phyloP scores from a whole-genome alignment of 2,797 vertebrate genomes.

The Pristis pectinata region DNA sequence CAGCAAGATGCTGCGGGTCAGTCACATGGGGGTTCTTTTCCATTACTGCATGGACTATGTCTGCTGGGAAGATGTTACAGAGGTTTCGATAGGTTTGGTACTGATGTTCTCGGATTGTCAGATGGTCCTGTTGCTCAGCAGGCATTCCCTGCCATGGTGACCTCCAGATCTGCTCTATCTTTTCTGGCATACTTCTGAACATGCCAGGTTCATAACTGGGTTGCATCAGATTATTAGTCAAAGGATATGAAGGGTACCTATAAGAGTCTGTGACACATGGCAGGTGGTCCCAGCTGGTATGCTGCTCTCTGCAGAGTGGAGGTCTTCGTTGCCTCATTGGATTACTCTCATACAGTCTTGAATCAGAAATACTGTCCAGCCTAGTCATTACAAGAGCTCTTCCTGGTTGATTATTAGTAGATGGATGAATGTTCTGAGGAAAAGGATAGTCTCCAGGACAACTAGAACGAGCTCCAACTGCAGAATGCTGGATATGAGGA shows the following conservation, averaged over 20 bases:
- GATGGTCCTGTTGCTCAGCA: slow-evolving; percentile 75
- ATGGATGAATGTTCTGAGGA: slow-evolving; percentile 73
- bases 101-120: slow-evolving; percentile 86
- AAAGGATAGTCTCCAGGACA: slow-evolving; percentile 89
- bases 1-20: slow-evolving; percentile 92
- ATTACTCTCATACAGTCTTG: slow-evolving; percentile 90
- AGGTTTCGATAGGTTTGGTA: slow-evolving; percentile 98
- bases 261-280: slow-evolving; percentile 81
- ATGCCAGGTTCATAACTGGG: slow-evolving; percentile 94
- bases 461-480: slow-evolving; percentile 79
- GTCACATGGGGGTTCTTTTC: slow-evolving; percentile 95
- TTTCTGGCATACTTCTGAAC: slow-evolving; percentile 97
- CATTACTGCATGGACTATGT: slow-evolving; percentile 92
- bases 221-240: slow-evolving; percentile 85
- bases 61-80: slow-evolving; percentile 95
- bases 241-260: slow-evolving; percentile 79
- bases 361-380: slow-evolving; percentile 98
- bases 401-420: slow-evolving; percentile 72
- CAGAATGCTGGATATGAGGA: slow-evolving; percentile 75
- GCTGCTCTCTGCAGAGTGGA: slow-evolving; percentile 94
- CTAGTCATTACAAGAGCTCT: slow-evolving; percentile 95
- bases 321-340: slow-evolving; percentile 83
- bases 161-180: slow-evolving; percentile 97
- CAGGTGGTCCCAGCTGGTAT: slow-evolving; percentile 94
- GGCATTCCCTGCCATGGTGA: slow-evolving; percentile 80